Percentiles rank a stretch among this genome's conserved stretches.
Evolutionary conservation across 2,797 vertebrate species (phyloP).

Genomic region (Meriones psammophilus): DNA sequence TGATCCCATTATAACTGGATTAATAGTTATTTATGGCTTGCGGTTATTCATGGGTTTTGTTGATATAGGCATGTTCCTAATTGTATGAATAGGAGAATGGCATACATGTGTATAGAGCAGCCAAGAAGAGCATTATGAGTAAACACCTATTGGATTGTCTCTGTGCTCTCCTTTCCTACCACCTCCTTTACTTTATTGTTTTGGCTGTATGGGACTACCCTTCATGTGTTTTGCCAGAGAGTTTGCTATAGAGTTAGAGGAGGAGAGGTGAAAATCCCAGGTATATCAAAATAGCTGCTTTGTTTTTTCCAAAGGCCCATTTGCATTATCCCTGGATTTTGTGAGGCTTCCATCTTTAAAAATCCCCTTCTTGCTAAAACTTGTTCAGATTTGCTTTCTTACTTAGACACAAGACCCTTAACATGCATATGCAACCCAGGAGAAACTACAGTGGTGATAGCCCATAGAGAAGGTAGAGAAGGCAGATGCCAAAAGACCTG

Average conservation of each 20-base stretch:
- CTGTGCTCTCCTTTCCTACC: background rate
- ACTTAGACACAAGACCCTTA: slow-evolving; percentile 61
- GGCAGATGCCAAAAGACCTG: slow-evolving; percentile 23
- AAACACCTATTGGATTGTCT: slow-evolving; percentile 39
- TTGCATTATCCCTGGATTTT: slow-evolving; percentile 21
- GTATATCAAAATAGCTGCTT: slow-evolving; percentile 18
- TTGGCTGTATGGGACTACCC: slow-evolving; percentile 4
- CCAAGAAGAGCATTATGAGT: slow-evolving; percentile 9
- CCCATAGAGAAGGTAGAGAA: background rate
- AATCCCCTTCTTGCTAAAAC: slow-evolving; percentile 41
- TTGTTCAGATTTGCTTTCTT: slow-evolving; percentile 63
- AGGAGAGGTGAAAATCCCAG: slow-evolving; percentile 37
- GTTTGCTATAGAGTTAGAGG: slow-evolving; percentile 45
- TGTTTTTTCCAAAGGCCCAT: slow-evolving; percentile 52
- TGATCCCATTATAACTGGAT: slow-evolving; percentile 28
- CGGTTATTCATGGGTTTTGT: slow-evolving; percentile 19
- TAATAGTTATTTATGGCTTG: slow-evolving; percentile 31
- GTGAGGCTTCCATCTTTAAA: slow-evolving; percentile 52
- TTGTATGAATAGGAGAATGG: background rate
- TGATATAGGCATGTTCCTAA: slow-evolving; percentile 29
- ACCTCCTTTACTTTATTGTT: slow-evolving; percentile 41
- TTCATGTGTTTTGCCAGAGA: slow-evolving; percentile 62
- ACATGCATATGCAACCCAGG: background rate
- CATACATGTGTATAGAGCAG: slow-evolving; percentile 32
- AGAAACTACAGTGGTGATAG: slow-evolving; percentile 39